Conservation (phyloP, 2,797 vertebrate genomes). For the Apogon talboti region DNA sequence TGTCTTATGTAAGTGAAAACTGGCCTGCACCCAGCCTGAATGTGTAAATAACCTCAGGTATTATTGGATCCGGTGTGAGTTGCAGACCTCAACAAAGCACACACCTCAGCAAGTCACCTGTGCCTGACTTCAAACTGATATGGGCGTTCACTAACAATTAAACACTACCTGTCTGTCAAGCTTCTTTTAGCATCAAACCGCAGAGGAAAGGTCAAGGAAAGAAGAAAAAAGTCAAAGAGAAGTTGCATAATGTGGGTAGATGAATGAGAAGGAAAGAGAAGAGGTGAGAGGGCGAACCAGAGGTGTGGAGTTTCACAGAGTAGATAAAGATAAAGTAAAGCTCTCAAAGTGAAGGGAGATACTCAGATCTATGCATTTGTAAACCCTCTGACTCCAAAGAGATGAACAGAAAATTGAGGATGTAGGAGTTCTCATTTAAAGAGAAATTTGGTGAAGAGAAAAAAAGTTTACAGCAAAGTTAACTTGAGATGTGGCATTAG, state of each 20-base stretch:
- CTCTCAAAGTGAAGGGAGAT: slow-evolving; percentile 15
- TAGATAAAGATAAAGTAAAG: slow-evolving; percentile 35
- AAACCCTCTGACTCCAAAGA: slow-evolving; percentile 32
- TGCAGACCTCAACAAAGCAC: slow-evolving; percentile 13
- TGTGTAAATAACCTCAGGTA: neutral
- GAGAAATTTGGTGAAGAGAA: slow-evolving; percentile 10
- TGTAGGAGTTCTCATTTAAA: slow-evolving; percentile 35
- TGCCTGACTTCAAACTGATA: slow-evolving; percentile 43
- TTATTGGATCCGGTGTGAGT: neutral
- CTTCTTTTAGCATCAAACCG: slow-evolving; percentile 44
- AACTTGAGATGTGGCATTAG: slow-evolving; percentile 34
- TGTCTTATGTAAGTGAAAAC: neutral
- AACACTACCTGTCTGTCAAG: slow-evolving; percentile 62
- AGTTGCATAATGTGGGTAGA: slow-evolving; percentile 45
- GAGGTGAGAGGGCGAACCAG: slow-evolving; percentile 41
- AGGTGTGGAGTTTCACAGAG: slow-evolving; percentile 65
- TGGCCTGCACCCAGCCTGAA: no score
- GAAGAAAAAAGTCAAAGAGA: slow-evolving; percentile 16
- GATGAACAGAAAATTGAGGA: slow-evolving; percentile 17
- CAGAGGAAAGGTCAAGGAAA: slow-evolving; percentile 25
- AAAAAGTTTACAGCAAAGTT: slow-evolving; percentile 23
- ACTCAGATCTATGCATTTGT: slow-evolving; percentile 29
- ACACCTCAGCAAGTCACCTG: slow-evolving; percentile 41
- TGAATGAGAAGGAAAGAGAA: slow-evolving; percentile 54
- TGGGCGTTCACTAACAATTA: slow-evolving; percentile 60